Conservation (phyloP, 2,888 invertebrate species). For the Bellardia bayeri region DNA sequence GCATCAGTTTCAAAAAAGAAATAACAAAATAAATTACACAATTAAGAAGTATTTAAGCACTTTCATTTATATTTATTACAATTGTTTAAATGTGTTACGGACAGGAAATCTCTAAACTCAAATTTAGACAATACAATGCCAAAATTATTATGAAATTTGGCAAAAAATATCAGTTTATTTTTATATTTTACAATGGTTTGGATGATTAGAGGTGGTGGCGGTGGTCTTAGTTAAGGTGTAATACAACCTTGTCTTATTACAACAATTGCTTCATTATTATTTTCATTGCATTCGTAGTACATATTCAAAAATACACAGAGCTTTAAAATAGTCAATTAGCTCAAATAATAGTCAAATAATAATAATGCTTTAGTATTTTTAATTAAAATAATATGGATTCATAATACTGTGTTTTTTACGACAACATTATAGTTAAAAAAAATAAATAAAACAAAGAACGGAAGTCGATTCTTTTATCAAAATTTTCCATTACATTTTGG, state of each 20-base stretch:
- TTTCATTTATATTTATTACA: background rate
- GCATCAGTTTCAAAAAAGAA: background rate
- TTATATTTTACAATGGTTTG: background rate
- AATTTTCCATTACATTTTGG: too few species aligned
- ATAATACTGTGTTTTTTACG: too few species aligned
- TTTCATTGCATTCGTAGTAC: background rate
- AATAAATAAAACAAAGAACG: too few species aligned
- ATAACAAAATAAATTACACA: background rate
- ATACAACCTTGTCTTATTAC: background rate
- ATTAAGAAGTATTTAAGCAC: background rate
- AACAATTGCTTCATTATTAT: background rate
- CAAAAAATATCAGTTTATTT: background rate
- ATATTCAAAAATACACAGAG: background rate
- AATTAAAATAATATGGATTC: too few species aligned
- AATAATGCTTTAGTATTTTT: too few species aligned
- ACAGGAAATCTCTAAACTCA: background rate
- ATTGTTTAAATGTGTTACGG: background rate
- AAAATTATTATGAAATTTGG: conserved; percentile 47
- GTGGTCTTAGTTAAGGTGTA: background rate
- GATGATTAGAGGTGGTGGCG: background rate
- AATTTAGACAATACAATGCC: conserved; percentile 53
- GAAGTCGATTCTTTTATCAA: too few species aligned
- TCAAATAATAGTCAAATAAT: too few species aligned
- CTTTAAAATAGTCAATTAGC: background rate
- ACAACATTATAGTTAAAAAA: too few species aligned